Conservation (phyloP, 92 coral and sea anemone species). For the Bergia puertoricense region DNA sequence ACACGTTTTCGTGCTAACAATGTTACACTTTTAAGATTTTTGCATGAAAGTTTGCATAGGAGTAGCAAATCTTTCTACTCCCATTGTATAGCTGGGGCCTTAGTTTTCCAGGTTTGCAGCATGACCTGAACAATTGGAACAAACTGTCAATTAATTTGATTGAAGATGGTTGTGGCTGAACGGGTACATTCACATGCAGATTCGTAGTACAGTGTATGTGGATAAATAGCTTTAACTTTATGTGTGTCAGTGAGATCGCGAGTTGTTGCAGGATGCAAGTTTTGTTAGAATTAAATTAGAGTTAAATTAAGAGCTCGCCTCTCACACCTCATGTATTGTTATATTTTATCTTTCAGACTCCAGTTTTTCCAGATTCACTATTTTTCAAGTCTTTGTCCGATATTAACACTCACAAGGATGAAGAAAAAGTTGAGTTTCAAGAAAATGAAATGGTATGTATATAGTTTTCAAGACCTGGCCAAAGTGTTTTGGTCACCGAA, state of each 20-base stretch:
- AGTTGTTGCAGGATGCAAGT: neutral
- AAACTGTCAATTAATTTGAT: no score
- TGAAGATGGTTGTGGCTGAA: neutral
- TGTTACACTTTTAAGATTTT: no score
- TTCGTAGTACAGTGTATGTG: neutral
- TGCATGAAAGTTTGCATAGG: no score
- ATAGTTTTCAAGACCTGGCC: no score
- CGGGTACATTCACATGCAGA: no score
- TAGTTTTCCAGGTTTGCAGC: no score
- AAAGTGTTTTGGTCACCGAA: no score
- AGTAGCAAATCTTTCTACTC: no score
- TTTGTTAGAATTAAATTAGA: neutral
- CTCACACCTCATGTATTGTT: neutral
- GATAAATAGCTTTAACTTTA: neutral
- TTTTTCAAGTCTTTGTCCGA: conserved; percentile 74
- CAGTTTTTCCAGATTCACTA: conserved; percentile 72
- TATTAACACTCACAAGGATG: neutral
- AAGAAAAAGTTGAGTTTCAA: neutral
- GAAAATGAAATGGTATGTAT: conserved; percentile 16
- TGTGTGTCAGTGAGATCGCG: no score
- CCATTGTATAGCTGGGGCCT: no score
- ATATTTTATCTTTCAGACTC: conserved; percentile 54
- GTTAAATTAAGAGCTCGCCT: neutral
- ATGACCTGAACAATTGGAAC: no score
- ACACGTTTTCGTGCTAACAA: no score